Evolutionary conservation across 1,140 invertebrate genomes (phyloP), one percentile per base, ranked within the genome.

Genomic region (Drosophila orena): DNA sequence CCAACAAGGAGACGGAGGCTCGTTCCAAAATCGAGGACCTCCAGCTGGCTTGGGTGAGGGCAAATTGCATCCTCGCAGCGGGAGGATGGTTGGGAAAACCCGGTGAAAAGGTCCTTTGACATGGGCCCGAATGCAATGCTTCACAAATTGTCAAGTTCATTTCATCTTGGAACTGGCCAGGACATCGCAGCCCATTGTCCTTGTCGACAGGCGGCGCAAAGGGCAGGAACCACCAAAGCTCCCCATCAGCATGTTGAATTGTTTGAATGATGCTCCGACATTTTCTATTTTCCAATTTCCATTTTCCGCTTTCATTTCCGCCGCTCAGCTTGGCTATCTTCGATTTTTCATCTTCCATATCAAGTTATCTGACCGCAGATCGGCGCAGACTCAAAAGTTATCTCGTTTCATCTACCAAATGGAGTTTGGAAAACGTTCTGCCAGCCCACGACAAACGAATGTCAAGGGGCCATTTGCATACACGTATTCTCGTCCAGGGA

Each of bases 61-160:
- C 83, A 89, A 86, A 86, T 83, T 89, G 84, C 79, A 83, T 69
- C 61, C 71, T 42, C 84, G 37, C 84, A 50, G 71, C 83, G 76
- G 84, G 83, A 58, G 5, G 65, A 38, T 70, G 71, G 46, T 65
- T 50, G 35, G 52, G 60, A 70, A 71, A 54, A 65, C 56, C 68
- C 70, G 55, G 66, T 60, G 62, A 60, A 57, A 77, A 54, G 43
- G 65, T 75, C 60, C 58, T 79, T 66, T 46, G 81, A 69, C 55
- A 79, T 40, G 52, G 53, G 49, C 30, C 42, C 65, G 14, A 66
- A 54, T 57, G 81, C 60, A 73, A 66, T 74, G 58, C 56, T 52
- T 50, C 49, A 79, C 73, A 66, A 80, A 77, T 77, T 64, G 78
- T 72, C 52, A 42, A 55, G 78, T 65, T 77, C 59, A 72, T 76